Base-by-base conservation (phyloP, 2,888 invertebrate genomes). In the Polyommatus iphigenia region DNA sequence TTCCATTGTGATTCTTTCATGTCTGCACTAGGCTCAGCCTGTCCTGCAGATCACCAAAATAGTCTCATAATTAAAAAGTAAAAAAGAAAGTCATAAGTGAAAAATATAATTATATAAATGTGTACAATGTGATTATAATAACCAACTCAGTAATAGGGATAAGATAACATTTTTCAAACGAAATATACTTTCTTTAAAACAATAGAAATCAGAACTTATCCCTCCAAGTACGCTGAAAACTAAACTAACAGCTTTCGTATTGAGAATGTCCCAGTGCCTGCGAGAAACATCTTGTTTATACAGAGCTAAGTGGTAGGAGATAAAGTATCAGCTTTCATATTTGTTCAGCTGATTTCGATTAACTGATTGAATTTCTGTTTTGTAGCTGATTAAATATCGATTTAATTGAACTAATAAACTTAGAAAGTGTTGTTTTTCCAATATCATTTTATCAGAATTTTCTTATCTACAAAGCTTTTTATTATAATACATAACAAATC, bases 301-400 rank as follows among this genome's bases (percentile, higher is more conserved):
- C 67, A 29, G 29, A 32, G 67, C 67, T 67, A 67, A 67, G 67
- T 67, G 67, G 29, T 18, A 18, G 67, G 29, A 29, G 13, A 24
- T 24, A 24, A 3, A 67, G 29, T 32, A 67, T 67, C 67, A 67
- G 29, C 67, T 67, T 67, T 67, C 67, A 18, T 67, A 32, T 67
- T 67, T 67, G 67, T 29, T 67, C 67, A 67, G 67, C 67, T 67
- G 67, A 67, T 67, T 29, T 29, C 67, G 67, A 67, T 67, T 67
- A 32, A 29, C 67, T 15, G 67, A 67, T 32, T 67, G 15, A 67
- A 67, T 67, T 32, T 67, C 67, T 67, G 67, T 67, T 67, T 67
- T 15, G 13, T 67, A 29, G 15, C 67, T 67, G 67, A 67, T 7
- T 67, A 29, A 67, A 32, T 18, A 13, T 62, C 20, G 10, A 24